phyloP scores from a whole-genome alignment of 2,113 vertebrate species.

The Gnathonemus echidnorhynchus region DNA sequence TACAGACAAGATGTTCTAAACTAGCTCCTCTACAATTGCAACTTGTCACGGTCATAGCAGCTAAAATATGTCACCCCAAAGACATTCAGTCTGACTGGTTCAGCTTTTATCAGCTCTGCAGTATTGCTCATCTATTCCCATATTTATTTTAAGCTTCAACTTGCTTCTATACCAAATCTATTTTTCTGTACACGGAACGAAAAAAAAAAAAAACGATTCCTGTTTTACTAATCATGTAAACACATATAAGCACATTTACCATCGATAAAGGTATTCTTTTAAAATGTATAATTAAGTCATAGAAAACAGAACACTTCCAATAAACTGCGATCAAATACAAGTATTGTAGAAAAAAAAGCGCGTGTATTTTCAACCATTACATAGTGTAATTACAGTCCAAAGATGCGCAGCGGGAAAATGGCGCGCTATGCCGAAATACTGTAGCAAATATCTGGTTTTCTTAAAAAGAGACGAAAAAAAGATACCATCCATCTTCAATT shows the following conservation, averaged over 20 bases:
- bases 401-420: not conserved
- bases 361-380: not conserved
- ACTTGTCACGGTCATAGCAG: conserved; percentile 1
- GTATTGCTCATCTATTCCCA: not conserved
- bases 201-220: not conserved
- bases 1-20: not conserved
- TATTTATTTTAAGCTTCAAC: not conserved
- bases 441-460: not conserved
- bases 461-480: not conserved
- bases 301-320: not conserved
- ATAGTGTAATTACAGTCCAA: not conserved
- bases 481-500: not conserved
- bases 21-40: not conserved
- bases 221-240: not conserved
- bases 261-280: not conserved
- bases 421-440: not conserved
- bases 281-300: not conserved
- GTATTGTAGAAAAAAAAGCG: not conserved
- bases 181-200: not conserved
- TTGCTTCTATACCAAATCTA: not conserved
- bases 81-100: not conserved
- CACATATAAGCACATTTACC: not conserved
- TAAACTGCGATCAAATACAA: not conserved
- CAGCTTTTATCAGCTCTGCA: not conserved
- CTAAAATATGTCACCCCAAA: not conserved